Percentiles rank a stretch among this genome's conserved stretches.
Conservation (phyloP, 2,888 invertebrate species). For the Physocephala rufipes region DNA sequence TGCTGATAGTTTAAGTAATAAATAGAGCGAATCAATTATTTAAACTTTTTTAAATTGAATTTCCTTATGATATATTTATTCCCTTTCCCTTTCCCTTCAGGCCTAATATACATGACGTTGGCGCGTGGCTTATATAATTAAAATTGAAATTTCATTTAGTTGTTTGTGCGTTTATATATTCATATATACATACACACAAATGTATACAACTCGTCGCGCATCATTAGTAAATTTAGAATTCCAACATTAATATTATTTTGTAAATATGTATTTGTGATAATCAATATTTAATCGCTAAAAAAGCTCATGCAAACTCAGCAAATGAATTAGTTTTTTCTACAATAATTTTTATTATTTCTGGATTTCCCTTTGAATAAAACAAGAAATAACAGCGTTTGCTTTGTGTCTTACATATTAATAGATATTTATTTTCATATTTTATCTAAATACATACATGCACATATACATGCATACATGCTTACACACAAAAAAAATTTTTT, state of each 20-base stretch:
- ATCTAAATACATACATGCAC: neutral
- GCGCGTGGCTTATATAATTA: slow-evolving; percentile 38
- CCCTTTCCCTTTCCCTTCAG: too few species aligned
- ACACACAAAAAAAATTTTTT: too few species aligned
- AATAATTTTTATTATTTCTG: slow-evolving; percentile 18
- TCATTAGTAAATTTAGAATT: neutral
- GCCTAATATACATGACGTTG: neutral
- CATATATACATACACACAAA: too few species aligned
- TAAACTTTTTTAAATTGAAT: too few species aligned
- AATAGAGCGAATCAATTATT: too few species aligned
- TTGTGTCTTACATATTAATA: slow-evolving; percentile 18
- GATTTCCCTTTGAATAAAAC: slow-evolving; percentile 26
- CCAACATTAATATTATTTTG: neutral
- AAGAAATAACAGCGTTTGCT: neutral
- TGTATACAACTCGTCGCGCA: too few species aligned
- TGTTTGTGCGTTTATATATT: neutral
- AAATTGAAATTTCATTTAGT: slow-evolving; percentile 12
- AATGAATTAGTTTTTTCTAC: neutral
- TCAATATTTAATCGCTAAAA: neutral
- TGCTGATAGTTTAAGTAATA: too few species aligned
- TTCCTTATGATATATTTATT: too few species aligned
- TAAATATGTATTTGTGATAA: neutral
- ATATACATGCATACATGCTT: too few species aligned
- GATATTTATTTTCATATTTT: neutral
- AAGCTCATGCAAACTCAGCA: neutral